Evolutionary conservation across 2,113 vertebrate species (phyloP).

Genomic region (Cnemophilus loriae): DNA sequence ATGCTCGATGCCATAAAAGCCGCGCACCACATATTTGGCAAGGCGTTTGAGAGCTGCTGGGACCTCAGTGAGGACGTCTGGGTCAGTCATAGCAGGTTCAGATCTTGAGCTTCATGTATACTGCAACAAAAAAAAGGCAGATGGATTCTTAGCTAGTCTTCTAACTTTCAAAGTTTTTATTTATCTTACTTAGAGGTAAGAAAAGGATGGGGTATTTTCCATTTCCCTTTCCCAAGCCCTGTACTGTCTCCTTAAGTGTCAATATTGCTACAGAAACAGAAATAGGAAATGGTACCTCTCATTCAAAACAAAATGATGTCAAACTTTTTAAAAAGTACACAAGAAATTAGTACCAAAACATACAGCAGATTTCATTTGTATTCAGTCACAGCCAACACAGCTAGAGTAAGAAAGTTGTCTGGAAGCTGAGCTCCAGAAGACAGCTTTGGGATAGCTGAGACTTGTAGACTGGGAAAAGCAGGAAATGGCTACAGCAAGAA

Average conservation of each 20-base stretch:
- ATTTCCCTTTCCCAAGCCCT: neutral
- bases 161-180: neutral
- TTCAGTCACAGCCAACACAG: neutral
- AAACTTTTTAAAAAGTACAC: neutral
- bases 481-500: neutral
- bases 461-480: neutral
- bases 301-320: neutral
- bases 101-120: slow-evolving; percentile 39
- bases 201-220: neutral
- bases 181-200: neutral
- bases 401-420: neutral
- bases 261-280: neutral
- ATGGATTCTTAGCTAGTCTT: neutral
- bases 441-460: neutral
- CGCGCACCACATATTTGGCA: slow-evolving; percentile 95
- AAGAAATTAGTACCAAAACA: neutral
- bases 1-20: slow-evolving; percentile 95
- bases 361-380: neutral
- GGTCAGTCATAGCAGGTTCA: slow-evolving; percentile 84
- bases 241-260: neutral
- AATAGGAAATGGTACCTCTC: neutral
- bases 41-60: slow-evolving; percentile 91
- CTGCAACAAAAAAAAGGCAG: slow-evolving; percentile 17
- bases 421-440: neutral
- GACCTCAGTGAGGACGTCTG: slow-evolving; percentile 91